Base-by-base conservation (phyloP, 2,113 vertebrate genomes). In the Todiramphus chloris region DNA sequence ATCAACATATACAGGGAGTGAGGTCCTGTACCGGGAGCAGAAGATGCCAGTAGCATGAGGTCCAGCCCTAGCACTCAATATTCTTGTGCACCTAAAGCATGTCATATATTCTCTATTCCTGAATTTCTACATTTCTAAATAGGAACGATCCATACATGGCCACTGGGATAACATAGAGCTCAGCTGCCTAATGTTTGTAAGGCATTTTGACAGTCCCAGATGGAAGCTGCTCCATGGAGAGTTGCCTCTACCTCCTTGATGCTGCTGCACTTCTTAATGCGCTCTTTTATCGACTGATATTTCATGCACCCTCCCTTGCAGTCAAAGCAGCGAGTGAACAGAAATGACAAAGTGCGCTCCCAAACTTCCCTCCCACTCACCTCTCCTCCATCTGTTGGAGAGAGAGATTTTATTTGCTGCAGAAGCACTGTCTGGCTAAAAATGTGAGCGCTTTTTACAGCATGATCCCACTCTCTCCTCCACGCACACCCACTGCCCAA, bases 361-460 rank as follows among this genome's bases (percentile, higher is more conserved):
- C 95, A 95, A 96, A 94, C 86, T 75, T 76, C 83, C 94, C 95
- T 95, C 96, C 95, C 94, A 94, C 96, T 96, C 83, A 73, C 86
- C 90, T 89, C 91, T 96, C 92, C 85, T 94, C 97, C 94, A 97
- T 96, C 95, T 97, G 88, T 50, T 2, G 92, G 81, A 94, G 73
- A 90, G 66, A 93, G 83, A 75, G 63, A 87, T 96, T 95, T 95
- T 95, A 87, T 95, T 95, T 96, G 94, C 97, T 69, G 89, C 81
- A 93, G 86, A 95, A 95, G 62, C 55, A 35, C 76, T 95, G 92
- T 96, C 94, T 96, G 93, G 93, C 91, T 96, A 97, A 97, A 97
- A 96, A 96, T 95, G 94, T 90, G 92, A 96, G 93, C 67, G 51
- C 93, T 97, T 94, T 87, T 95, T 94, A 77, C 85, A 91, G 94